These are phyloP conservation scores for Choristoneura fumiferana DNA, from an alignment of 1,140 invertebrate species.

Conservation along the genomic window DNA sequence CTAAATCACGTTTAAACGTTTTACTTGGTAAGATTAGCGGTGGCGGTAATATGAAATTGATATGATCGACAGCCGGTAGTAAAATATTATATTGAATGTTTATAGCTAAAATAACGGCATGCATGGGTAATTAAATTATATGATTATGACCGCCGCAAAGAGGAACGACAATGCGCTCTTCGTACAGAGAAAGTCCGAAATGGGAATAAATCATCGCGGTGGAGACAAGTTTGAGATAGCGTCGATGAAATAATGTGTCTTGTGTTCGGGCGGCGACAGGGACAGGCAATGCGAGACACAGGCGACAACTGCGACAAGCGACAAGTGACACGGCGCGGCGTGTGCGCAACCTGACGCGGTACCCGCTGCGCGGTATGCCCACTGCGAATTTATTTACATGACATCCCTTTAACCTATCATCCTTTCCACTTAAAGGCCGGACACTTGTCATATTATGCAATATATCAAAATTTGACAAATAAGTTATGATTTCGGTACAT, in stretches of 20 bases:
- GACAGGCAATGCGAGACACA: too few species aligned
- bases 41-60: background rate
- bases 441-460: too few species aligned
- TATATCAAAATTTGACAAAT: too few species aligned
- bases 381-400: too few species aligned
- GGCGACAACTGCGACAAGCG: slow-evolving; percentile 50
- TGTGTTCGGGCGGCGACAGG: slow-evolving; percentile 35
- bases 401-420: too few species aligned
- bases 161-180: slow-evolving; percentile 43
- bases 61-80: slow-evolving; percentile 1
- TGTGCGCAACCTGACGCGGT: background rate
- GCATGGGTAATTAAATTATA: slow-evolving; percentile 17
- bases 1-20: background rate
- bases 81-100: slow-evolving; percentile 7
- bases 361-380: background rate
- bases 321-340: slow-evolving; percentile 44
- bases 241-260: slow-evolving; percentile 55
- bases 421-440: too few species aligned
- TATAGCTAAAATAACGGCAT: slow-evolving; percentile 6
- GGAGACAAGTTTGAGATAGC: slow-evolving; percentile 61
- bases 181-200: slow-evolving; percentile 49
- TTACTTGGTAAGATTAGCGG: too few species aligned
- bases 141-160: slow-evolving; percentile 38
- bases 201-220: slow-evolving; percentile 65
- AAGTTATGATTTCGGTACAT: too few species aligned